phyloP scores from a whole-genome alignment of 1,140 invertebrate genomes.

The Manduca sexta region DNA sequence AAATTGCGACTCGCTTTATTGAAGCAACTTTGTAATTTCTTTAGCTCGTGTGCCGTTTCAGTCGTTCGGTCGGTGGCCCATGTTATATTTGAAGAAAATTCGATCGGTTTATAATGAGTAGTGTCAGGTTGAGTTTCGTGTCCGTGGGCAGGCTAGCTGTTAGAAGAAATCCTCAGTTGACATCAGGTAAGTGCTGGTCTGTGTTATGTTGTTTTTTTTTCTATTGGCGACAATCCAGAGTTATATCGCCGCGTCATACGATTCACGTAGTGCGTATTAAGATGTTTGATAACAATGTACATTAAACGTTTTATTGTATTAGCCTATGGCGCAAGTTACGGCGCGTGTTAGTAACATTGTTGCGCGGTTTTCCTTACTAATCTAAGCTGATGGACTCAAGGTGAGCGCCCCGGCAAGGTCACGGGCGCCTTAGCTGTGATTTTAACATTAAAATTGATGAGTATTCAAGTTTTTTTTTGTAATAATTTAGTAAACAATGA shows the following conservation, averaged over 20 bases:
- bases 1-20: slow-evolving; percentile 54
- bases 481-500: too few relatives aligned
- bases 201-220: slow-evolving; percentile 33
- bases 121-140: slow-evolving; percentile 60
- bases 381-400: background rate
- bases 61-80: slow-evolving; percentile 41
- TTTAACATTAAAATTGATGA: too few relatives aligned
- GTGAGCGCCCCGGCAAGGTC: slow-evolving; percentile 3
- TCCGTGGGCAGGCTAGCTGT: slow-evolving; percentile 60
- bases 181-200: slow-evolving; percentile 50
- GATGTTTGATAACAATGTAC: slow-evolving; percentile 63
- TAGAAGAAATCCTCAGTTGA: slow-evolving; percentile 58
- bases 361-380: slow-evolving; percentile 4
- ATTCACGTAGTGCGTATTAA: slow-evolving; percentile 15
- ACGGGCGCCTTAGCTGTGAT: background rate
- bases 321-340: background rate
- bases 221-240: slow-evolving; percentile 44
- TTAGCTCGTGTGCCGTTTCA: slow-evolving; percentile 40
- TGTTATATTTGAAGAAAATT: slow-evolving; percentile 41
- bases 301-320: slow-evolving; percentile 16
- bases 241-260: slow-evolving; percentile 33
- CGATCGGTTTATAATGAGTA: slow-evolving; percentile 51
- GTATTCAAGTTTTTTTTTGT: too few relatives aligned
- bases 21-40: slow-evolving; percentile 50
- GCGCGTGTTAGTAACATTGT: background rate